A percentile compares a stretch with the other conserved stretches of the same genome.
Evolutionary conservation across 2,113 vertebrate genomes (phyloP).

Genomic region (Pelecanoides urinatrix): DNA sequence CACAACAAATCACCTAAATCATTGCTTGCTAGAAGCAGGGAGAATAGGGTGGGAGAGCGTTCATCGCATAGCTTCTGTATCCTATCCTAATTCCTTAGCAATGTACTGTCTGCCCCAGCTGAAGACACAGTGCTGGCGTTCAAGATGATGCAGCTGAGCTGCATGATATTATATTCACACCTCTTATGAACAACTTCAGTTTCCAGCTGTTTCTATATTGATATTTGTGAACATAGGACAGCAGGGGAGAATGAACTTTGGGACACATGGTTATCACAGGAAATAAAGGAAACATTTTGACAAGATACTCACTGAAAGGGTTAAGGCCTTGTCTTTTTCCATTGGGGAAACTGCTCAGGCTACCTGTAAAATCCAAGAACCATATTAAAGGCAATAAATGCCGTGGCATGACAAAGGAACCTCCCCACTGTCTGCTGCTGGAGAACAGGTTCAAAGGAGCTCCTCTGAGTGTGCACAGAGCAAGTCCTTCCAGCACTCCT

Average conservation of each 20-base stretch:
- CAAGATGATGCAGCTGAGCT: not conserved
- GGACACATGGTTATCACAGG: not conserved
- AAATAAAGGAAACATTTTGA: constrained; percentile 12
- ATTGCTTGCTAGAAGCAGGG: not conserved
- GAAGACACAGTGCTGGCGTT: not conserved
- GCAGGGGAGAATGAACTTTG: not conserved
- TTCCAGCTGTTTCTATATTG: not conserved
- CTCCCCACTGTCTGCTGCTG: not conserved
- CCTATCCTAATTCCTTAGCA: not conserved
- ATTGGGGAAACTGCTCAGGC: constrained; percentile 78
- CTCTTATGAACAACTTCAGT: not conserved
- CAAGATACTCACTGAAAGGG: constrained; percentile 88
- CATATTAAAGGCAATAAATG: constrained; percentile 9
- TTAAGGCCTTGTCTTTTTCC: constrained; percentile 90
- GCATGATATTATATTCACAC: not conserved
- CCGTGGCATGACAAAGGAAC: not conserved
- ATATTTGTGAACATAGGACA: not conserved
- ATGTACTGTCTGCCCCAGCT: not conserved
- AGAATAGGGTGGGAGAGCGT: not conserved
- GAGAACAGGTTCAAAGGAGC: not conserved
- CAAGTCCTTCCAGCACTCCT: not conserved
- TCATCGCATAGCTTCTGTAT: not conserved
- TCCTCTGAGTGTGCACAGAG: not conserved
- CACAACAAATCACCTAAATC: not conserved
- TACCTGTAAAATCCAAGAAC: constrained; percentile 77